Evolutionary conservation across 2,797 vertebrate species (phyloP).

Genomic region (Sebastes flavidus): DNA sequence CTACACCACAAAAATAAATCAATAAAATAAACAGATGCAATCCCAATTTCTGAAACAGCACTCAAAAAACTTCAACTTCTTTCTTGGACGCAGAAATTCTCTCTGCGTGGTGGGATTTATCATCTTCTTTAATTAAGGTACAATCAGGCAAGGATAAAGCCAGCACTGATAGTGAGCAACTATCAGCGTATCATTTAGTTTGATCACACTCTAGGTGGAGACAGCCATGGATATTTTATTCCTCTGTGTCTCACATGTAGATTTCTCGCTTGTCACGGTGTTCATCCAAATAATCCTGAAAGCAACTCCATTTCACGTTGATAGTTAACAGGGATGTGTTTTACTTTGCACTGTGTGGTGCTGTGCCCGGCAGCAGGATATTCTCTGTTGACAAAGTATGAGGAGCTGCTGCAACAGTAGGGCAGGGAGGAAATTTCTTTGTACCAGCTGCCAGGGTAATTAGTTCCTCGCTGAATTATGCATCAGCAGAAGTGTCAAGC

Average conservation of each 20-base stretch:
- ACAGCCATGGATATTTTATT: conserved; percentile 39
- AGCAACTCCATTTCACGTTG: conserved; percentile 26
- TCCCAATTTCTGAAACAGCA: background rate
- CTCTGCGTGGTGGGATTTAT: background rate
- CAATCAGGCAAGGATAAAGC: background rate
- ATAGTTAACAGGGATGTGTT: conserved; percentile 44
- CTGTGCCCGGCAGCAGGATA: conserved; percentile 65
- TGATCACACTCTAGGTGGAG: conserved; percentile 38
- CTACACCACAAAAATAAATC: background rate
- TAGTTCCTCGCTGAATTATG: conserved; percentile 82
- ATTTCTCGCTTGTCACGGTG: conserved; percentile 15
- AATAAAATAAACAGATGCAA: conserved; percentile 24
- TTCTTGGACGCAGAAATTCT: background rate
- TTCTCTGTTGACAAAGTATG: conserved; percentile 69
- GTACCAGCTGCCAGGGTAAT: conserved; percentile 81
- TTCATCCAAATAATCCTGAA: conserved; percentile 33
- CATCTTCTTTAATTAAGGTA: background rate
- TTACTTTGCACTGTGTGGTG: conserved; percentile 53
- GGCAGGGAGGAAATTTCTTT: conserved; percentile 76
- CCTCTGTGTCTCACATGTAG: conserved; percentile 16
- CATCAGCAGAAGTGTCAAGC: conserved; percentile 78
- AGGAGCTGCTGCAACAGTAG: conserved; percentile 65
- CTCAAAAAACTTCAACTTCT: background rate
- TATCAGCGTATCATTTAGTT: conserved; percentile 13
- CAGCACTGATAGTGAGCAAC: background rate